Evolutionary conservation across 2,113 vertebrate genomes (phyloP).

Genomic region (Alligator mississippiensis): DNA sequence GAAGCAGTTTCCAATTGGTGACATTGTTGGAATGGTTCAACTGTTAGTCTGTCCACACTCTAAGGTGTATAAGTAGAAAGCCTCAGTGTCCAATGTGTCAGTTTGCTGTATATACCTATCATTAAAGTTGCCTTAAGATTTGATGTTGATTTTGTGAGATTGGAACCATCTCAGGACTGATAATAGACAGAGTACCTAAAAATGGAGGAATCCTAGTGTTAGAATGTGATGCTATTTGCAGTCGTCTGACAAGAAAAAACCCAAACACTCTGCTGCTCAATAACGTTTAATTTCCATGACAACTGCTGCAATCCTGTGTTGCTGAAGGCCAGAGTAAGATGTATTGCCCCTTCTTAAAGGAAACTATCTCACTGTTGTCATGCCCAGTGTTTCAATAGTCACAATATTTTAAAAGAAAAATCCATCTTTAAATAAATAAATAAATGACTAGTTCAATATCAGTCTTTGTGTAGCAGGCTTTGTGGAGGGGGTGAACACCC

Average conservation of each 20-base stretch:
- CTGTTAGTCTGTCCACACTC: background rate
- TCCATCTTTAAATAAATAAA: conserved; percentile 33
- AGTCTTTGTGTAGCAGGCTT: background rate
- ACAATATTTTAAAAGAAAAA: background rate
- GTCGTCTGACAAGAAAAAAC: background rate
- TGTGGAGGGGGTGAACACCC: background rate
- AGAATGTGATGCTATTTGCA: background rate
- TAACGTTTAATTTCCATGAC: conserved; percentile 17
- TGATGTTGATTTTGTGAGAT: background rate
- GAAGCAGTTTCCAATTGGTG: too few relatives aligned
- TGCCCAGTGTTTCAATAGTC: conserved; percentile 19
- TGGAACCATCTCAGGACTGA: background rate
- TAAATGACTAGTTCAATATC: background rate
- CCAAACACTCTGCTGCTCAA: background rate
- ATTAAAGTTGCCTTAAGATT: background rate
- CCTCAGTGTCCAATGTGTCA: background rate
- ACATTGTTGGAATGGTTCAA: too few relatives aligned
- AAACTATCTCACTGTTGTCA: background rate
- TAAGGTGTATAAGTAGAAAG: background rate
- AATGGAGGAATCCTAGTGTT: background rate
- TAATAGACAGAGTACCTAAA: background rate
- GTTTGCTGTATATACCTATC: background rate
- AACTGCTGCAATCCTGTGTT: background rate
- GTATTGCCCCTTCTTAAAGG: background rate
- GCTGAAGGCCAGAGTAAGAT: conserved; percentile 9